Evolutionary conservation across 2,113 vertebrate genomes (phyloP).

Genomic region (Gallinago media): DNA sequence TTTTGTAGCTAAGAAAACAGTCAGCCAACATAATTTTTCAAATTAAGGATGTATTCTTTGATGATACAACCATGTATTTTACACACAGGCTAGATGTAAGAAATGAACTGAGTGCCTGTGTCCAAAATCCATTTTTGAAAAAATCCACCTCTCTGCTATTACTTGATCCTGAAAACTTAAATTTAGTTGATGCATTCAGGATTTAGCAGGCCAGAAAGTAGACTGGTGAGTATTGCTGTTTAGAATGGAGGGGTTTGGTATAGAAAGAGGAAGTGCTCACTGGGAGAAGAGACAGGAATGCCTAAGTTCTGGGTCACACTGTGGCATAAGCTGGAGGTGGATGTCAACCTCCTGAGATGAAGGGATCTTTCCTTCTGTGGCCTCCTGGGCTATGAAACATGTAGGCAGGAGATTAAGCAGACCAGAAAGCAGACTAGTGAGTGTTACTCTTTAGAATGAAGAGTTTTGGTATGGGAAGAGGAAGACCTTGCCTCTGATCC

Average conservation of each 20-base stretch:
- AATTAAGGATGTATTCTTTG: neutral
- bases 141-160: neutral
- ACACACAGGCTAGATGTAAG: fast-evolving
- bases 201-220: neutral
- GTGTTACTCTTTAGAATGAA: neutral
- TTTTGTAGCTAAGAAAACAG: neutral
- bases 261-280: neutral
- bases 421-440: neutral
- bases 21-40: neutral
- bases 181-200: neutral
- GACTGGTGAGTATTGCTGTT: neutral
- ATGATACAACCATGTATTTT: neutral
- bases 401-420: neutral
- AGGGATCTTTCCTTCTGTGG: neutral
- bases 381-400: neutral
- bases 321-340: neutral
- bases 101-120: neutral
- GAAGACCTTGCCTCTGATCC: neutral
- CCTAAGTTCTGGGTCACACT: neutral
- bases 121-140: neutral
- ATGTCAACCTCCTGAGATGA: neutral
- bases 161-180: neutral
- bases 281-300: neutral
- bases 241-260: neutral
- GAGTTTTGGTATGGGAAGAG: neutral